Base-by-base conservation (phyloP, 1,140 invertebrate genomes). In the Phocides pigmalion region DNA sequence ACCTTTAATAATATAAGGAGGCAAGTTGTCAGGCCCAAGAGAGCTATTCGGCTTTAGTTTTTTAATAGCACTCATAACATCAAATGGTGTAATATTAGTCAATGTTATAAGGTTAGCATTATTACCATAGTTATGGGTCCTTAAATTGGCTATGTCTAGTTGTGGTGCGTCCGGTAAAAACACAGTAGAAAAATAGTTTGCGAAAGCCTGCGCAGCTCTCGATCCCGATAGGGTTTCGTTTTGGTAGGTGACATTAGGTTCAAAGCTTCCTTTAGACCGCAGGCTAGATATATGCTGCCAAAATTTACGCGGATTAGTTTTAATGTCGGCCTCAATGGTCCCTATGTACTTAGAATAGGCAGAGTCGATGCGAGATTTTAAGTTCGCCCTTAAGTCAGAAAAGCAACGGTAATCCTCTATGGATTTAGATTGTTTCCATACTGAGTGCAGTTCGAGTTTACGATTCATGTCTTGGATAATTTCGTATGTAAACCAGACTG, bases 31-130 rank as follows among this genome's bases (percentile, higher is more conserved):
- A 3, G 62, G 62, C 1, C 62, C 62, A 42, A 54, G 22, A 4
- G 46, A 16, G 35, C 62, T 63, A 12, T 46, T 53, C 1, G 15
- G 9, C 35, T 54, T 63, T 2, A 63, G 22, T 11, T 41, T 63
- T 11, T 35, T 50, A 19, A 63, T 63, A 35, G 32, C 25, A 41
- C 2, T 2, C n/a, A 3, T 1, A 0, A 63, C 49, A 6, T 63
- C 20, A 4, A 15, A 0, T 17, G 19, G 49, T 20, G 46, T 28
- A 19, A 64, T 17, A 0, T 49, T n/a, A 0, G 9, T 2, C 0
- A 49, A 1, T n/a, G 15, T 49, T 49, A 62, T 12, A 1, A 49
- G 11, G 12, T 9, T 15, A 6, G 15, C n/a, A 49, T 49, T 20
- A 42, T 3, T n/a, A 14, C 11, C 28, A 35, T 20, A n/a, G n/a